Evolutionary conservation across 2,888 invertebrate genomes (phyloP), one percentile per base, ranked within the genome.

Genomic region (Caenorhabditis sp.): DNA sequence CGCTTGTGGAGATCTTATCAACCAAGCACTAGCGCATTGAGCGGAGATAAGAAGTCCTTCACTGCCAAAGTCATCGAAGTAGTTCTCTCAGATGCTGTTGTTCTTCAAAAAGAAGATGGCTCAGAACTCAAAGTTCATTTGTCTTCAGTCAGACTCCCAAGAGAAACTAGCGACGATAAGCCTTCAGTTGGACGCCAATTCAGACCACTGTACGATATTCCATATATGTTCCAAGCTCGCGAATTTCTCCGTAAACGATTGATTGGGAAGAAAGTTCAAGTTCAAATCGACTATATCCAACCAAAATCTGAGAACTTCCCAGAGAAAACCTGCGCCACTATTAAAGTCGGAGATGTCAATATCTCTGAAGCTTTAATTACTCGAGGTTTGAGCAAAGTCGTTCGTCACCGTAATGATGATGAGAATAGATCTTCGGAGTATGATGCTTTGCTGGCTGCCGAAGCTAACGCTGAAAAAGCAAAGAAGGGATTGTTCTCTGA

Each of bases 141-240:
- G 74, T 93, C 97, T 36, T 95, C 96, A 88, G 93, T 99, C 87
- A 92, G 97, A 82, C 94, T 97, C 61, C 97, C 97, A 49, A 92
- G 79, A 70, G 82, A 82, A 27, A 43, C 73, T 1, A 78, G 76
- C 38, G 80, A 69, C 4, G 77, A 71, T 20, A 67, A 71, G 43
- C 73, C 79, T 27, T 50, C 77, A 2, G 65, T 74, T 12, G 82
- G 80, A 20, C 77, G 85, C 7, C 84, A 84, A 60, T 86, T 86
- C 83, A 76, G 95, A 84, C 95, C 97, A 0, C 91, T 99, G 0
- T 99, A 97, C 88, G 99, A 99, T 88, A 93, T 97, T 87, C 99
- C 99, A 1, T 95, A 94, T 92, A 94, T 99, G 95, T 97, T 93
- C 88, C 99, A 99, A 89, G 96, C 97, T 0, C 92, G 99, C 63